A percentile compares a stretch with the other conserved stretches of the same genome.
Evolutionary conservation across 2,888 invertebrate genomes (phyloP).

Genomic region (Andrena chrysosceles): DNA sequence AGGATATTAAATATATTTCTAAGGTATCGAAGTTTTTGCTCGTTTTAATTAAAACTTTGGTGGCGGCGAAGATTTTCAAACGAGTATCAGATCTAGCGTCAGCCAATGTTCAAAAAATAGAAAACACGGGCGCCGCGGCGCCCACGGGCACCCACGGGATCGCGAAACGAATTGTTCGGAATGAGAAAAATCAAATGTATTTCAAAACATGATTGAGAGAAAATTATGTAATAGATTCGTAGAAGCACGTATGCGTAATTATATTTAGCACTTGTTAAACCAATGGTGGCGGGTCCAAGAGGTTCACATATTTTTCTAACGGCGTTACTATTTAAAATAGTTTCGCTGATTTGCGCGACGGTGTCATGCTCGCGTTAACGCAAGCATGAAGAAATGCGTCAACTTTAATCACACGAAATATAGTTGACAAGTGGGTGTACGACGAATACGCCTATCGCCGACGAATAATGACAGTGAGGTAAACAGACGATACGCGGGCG

Average conservation of each 20-base stretch:
- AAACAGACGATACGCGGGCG: slow-evolving; percentile 27
- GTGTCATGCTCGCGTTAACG: slow-evolving; percentile 16
- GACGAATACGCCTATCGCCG: slow-evolving; percentile 52
- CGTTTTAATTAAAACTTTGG: background rate
- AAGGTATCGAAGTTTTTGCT: background rate
- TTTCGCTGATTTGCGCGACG: background rate
- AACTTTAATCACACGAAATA: slow-evolving; percentile 50
- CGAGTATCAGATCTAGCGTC: slow-evolving; percentile 33
- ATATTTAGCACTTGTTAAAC: background rate
- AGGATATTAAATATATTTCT: background rate
- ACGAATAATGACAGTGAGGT: slow-evolving; percentile 36
- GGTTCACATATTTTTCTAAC: background rate
- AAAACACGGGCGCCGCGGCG: slow-evolving; percentile 19
- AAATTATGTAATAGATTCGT: background rate
- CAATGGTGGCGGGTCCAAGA: too few species aligned
- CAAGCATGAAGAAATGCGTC: slow-evolving; percentile 49
- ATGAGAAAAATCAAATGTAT: slow-evolving; percentile 19
- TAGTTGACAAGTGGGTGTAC: slow-evolving; percentile 54
- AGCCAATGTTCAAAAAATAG: slow-evolving; percentile 26
- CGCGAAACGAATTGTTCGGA: slow-evolving; percentile 19
- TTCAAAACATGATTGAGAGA: slow-evolving; percentile 1
- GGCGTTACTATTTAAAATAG: slow-evolving; percentile 8
- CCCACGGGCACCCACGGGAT: slow-evolving; percentile 19
- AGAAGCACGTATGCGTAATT: background rate
- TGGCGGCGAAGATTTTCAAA: background rate